phyloP scores from a whole-genome alignment of 2,888 invertebrate genomes.

The Callinectes sapidus region DNA sequence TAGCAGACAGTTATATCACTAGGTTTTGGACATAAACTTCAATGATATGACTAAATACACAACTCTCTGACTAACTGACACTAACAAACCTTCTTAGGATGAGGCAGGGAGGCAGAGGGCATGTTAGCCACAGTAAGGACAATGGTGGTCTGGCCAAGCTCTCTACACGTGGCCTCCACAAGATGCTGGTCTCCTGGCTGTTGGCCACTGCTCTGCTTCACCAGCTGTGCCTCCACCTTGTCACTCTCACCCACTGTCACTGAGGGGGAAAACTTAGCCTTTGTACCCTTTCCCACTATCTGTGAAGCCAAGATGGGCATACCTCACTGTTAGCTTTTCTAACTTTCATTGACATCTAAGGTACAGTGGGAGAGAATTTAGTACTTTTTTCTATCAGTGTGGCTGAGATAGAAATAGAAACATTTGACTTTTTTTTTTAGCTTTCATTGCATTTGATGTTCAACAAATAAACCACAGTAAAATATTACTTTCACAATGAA shows the following conservation, averaged over 20 bases:
- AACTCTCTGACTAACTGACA: neutral
- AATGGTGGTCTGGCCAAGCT: conserved; percentile 78
- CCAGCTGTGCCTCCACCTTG: conserved; percentile 31
- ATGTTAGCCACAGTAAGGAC: conserved; percentile 37
- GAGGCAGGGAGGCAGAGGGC: conserved; percentile 35
- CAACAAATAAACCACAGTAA: neutral
- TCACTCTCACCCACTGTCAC: conserved; percentile 36
- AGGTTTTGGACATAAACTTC: neutral
- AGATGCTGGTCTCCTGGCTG: conserved; percentile 74
- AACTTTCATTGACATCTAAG: too few species aligned
- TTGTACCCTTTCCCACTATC: neutral
- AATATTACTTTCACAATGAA: neutral
- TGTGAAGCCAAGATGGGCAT: too few species aligned
- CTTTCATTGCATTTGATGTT: neutral
- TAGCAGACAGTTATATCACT: too few species aligned
- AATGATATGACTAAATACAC: neutral
- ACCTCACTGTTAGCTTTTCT: too few species aligned
- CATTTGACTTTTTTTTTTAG: neutral
- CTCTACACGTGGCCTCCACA: conserved; percentile 78
- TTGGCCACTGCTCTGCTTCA: neutral
- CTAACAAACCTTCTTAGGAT: conserved; percentile 76
- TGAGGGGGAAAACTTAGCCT: neutral
- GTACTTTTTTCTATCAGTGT: neutral
- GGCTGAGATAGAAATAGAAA: neutral
- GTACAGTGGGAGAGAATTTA: too few species aligned